Conservation (phyloP, 2,113 vertebrate species). For the Gymnocephalus cernua region DNA sequence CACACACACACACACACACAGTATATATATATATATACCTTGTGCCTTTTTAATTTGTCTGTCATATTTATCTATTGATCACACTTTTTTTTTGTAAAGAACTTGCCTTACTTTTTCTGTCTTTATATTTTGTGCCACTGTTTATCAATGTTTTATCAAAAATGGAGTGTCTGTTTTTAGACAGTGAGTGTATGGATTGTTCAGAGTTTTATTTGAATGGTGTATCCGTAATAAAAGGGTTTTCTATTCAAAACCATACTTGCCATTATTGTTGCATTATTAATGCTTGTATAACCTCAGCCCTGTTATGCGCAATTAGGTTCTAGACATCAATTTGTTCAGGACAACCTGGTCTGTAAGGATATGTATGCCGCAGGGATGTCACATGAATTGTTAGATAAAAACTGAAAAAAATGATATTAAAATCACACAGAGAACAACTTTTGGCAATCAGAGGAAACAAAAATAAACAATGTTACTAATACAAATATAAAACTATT, state of each 20-base stretch:
- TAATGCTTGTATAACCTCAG: no score
- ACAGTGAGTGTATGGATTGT: slow-evolving; percentile 71
- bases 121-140: slow-evolving; percentile 80
- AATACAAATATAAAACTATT: no score
- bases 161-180: slow-evolving; percentile 71
- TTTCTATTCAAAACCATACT: slow-evolving; percentile 59
- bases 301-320: no score
- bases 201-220: slow-evolving; percentile 77
- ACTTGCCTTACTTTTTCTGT: slow-evolving; percentile 81
- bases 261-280: background rate
- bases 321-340: no score
- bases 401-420: no score
- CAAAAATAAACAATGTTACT: no score
- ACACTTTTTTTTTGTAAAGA: slow-evolving; percentile 73
- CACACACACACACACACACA: no score
- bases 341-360: no score
- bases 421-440: no score
- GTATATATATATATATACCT: slow-evolving; percentile 70
- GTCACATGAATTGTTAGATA: no score
- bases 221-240: slow-evolving; percentile 68
- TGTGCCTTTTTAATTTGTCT: slow-evolving; percentile 82
- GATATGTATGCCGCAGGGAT: no score
- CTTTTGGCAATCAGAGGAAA: no score
- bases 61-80: slow-evolving; percentile 74
- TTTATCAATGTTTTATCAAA: slow-evolving; percentile 54